Base-by-base conservation (phyloP, 2,113 vertebrate genomes). In the Rana temporaria region DNA sequence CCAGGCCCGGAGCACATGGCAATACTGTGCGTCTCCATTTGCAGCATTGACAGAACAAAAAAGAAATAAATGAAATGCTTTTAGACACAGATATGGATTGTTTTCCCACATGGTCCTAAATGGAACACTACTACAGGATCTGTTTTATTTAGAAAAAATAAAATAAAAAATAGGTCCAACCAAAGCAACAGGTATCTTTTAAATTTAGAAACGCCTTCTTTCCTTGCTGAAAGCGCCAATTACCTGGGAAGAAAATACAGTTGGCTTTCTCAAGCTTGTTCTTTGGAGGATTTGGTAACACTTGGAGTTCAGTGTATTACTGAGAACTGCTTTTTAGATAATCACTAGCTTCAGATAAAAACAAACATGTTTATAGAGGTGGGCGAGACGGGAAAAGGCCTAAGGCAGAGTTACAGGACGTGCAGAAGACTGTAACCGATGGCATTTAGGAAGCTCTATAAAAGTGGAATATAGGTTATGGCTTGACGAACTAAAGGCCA, bases 221-320 rank as follows among this genome's bases (percentile, higher is more conserved):
- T 56, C 52, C 65, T 56, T 57, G 20, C 70, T 73, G 74, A 82
- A 74, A 81, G 66, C 22, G 1, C 17, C 57, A 72, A 65, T 73
- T 82, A 64, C 17, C 8, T 4, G 11, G 6, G 52, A 18, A 20
- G 30, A 56, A 65, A 57, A 38, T 30, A 60, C 76, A 69, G 65
- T 19, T 57, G 65, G 52, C 30, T 42, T 34, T 22, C 38, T 32
- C 32, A 5, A 14, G 7, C 24, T 32, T 26, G 42, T 32, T 53
- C 42, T 34, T 68, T n/a, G 32, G 8, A 42, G 11, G n/a, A 69
- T 38, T 60, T 17, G n/a, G 26, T 30, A 5, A 20, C 53, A 52
- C 53, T 69, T 57, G 68, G 22, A 78, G 56, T 22, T 57, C 30
- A 7, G 68, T 64, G 20, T 71, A 52, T 73, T 16, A 42, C 56